Base-by-base conservation (phyloP, 1,140 invertebrate species). In the Heliconius eleuchia region DNA sequence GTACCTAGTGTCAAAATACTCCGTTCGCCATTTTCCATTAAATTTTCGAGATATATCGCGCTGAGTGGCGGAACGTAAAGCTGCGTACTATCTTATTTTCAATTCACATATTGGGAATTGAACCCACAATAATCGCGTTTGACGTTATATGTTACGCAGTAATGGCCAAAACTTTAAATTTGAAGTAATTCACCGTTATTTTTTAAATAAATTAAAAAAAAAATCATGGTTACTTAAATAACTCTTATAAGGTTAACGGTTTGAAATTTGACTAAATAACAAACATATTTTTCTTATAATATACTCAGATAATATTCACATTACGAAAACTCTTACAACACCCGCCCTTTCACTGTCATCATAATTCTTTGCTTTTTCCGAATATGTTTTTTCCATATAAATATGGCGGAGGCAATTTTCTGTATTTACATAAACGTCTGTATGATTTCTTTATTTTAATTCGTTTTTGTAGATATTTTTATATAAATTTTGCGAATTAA, bases 261-360 rank as follows among this genome's bases (percentile, higher is more conserved):
- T 57, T n/a, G 42, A 16, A 13, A 46, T 57, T 57, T 23, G 7
- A 23, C n/a, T 57, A 8, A 66, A 27, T 27, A 66, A 66, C 3
- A 30, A 66, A 66, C 9, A 66, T 66, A 66, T 66, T 16, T 30
- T 66, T 66, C 30, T 66, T 30, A 66, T 66, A 66, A 66, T 66
- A 66, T 66, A 16, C 60, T 66, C 13, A 66, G 27, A 30, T 30
- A 66, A 27, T 55, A 55, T 34, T 75, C 9, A 50, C 52, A 57
- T 55, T n/a, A 72, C 7, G 37, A 3, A 72, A 72, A 72, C n/a
- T 39, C n/a, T 72, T 42, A 30, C 60, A 66, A 66, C 4, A 42
- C 30, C 39, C 76, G 71, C 76, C 76, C 39, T 55, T 77, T 72
- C 46, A 23, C 19, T 77, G 76, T 77, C 23, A 72, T 27, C 34